Base-by-base conservation (phyloP, 2,888 invertebrate species). In the Pelosia muscerda region DNA sequence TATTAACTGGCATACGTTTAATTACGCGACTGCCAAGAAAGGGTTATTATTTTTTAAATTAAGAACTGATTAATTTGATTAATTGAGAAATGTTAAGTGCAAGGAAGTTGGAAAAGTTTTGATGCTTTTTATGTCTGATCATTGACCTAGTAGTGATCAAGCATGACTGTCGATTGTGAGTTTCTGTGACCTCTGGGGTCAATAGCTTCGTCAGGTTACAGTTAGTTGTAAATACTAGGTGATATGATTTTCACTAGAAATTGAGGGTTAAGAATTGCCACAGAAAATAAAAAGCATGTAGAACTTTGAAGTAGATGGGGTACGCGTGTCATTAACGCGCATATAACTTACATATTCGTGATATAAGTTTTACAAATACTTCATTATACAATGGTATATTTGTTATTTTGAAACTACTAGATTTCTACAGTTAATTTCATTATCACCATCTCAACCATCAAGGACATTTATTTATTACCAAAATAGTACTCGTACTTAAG, bases 21-120 rank as follows among this genome's bases (percentile, higher is more conserved):
- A 81, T 80, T n/a, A n/a, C n/a, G n/a, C n/a, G n/a, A n/a, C n/a
- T n/a, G n/a, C n/a, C n/a, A n/a, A n/a, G n/a, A n/a, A n/a, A n/a
- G n/a, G n/a, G n/a, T n/a, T n/a, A n/a, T n/a, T 81, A 74, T 26
- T 8, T 71, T 76, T 73, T 74, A 42, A 73, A 79, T 79, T 71
- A 75, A 68, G 54, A 66, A 67, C 60, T 63, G 55, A 62, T 64
- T 64, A 68, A 68, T 68, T 61, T 70, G 56, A 69, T 80, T 60
- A 68, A 77, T 75, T 71, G 66, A 6, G 10, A 56, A 54, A 62
- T 71, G 59, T 15, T 62, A n/a, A 15, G 61, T 62, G 49, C 26
- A 25, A 8, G 25, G 42, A 19, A 42, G 49, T 23, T 42, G 10
- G 60, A 60, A 42, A 34, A 13, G 15, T 23, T 34, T 60, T 15